A percentile compares a stretch with the other conserved stretches of the same genome.
These are phyloP conservation scores for Meles meles DNA, from an alignment of 2,113 vertebrate species.

Conservation along the genomic window DNA sequence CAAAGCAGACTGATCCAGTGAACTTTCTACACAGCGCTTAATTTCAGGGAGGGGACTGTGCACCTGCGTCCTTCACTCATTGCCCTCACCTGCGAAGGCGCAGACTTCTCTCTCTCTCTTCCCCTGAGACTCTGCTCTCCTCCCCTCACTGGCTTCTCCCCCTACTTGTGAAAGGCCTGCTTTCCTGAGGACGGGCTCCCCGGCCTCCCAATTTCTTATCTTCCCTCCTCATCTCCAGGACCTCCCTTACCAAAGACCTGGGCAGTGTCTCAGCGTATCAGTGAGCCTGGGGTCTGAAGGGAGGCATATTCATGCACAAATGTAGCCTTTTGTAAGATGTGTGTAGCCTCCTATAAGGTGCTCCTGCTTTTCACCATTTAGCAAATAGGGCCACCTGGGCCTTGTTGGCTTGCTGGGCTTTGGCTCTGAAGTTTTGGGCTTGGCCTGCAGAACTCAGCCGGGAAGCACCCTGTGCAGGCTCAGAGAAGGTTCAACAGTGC, in stretches of 20 bases:
- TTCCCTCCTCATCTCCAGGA: not conserved
- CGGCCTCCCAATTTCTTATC: accelerated
- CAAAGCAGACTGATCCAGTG: no score
- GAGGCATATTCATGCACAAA: not conserved
- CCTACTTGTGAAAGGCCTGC: not conserved
- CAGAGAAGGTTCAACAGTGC: not conserved
- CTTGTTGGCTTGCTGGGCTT: not conserved
- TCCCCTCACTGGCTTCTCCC: not conserved
- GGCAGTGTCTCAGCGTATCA: not conserved
- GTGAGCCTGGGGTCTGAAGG: not conserved
- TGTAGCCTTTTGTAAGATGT: not conserved
- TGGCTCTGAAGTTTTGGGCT: not conserved
- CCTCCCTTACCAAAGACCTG: not conserved
- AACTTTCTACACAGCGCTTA: not conserved
- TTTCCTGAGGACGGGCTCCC: not conserved
- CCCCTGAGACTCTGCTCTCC: not conserved
- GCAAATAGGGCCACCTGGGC: not conserved
- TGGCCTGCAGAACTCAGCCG: not conserved
- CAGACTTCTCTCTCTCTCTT: not conserved
- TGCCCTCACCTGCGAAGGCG: not conserved
- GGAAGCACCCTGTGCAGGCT: not conserved
- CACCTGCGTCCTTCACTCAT: not conserved
- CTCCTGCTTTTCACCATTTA: not conserved
- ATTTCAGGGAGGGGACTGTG: not conserved
- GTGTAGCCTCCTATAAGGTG: not conserved